Evolutionary conservation across 2,888 invertebrate species (phyloP).

Genomic region (Luffia ferchaultella): DNA sequence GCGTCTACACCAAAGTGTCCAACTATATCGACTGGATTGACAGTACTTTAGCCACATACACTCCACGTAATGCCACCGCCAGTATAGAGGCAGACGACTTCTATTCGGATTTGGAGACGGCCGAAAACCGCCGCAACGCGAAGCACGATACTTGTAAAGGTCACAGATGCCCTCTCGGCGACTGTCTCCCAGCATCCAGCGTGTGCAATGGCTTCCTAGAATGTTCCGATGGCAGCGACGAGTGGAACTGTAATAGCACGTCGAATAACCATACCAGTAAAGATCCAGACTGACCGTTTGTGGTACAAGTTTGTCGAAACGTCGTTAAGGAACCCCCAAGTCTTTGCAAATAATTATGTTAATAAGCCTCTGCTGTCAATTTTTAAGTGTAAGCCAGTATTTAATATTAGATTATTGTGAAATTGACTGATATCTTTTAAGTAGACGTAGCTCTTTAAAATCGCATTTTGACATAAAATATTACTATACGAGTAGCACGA

Average conservation of each 20-base stretch:
- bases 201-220: slow-evolving; percentile 82
- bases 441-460: slow-evolving; percentile 20
- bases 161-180: slow-evolving; percentile 78
- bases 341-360: not conserved
- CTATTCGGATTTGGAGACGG: slow-evolving; percentile 31
- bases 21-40: slow-evolving; percentile 79
- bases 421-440: slow-evolving; percentile 61
- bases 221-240: slow-evolving; percentile 80
- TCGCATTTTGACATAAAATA: not conserved
- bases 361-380: not conserved
- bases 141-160: slow-evolving; percentile 65
- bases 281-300: slow-evolving; percentile 42
- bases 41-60: slow-evolving; percentile 49
- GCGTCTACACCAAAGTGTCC: slow-evolving; percentile 82
- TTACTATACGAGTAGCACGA: too few relatives aligned
- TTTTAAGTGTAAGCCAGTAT: slow-evolving; percentile 38
- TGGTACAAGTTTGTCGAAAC: too few relatives aligned
- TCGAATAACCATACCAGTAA: slow-evolving; percentile 30
- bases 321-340: too few relatives aligned
- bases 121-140: slow-evolving; percentile 40
- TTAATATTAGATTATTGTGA: slow-evolving; percentile 34
- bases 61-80: slow-evolving; percentile 24
- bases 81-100: slow-evolving; percentile 18
- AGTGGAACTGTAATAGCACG: slow-evolving; percentile 62
- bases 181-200: slow-evolving; percentile 74